Evolutionary conservation across 2,113 vertebrate species (phyloP), one percentile per base, ranked within the genome.

Genomic region (Saguinus midas): DNA sequence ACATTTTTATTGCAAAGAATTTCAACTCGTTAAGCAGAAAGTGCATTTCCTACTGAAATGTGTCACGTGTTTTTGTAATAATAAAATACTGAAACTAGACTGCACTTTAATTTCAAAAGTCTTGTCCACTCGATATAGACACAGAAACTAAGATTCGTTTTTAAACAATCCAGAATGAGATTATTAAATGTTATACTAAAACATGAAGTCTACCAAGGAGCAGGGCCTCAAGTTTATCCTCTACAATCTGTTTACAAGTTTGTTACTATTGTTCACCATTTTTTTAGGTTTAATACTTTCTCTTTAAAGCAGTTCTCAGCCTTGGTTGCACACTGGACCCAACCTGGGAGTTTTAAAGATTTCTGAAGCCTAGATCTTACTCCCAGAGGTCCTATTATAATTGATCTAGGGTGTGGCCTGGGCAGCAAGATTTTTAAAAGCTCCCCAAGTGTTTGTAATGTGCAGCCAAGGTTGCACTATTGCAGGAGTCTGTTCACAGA

Each of bases 401-500:
- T 82, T 95, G 87, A 80, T 50, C 20, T 61, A 68, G 87, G 97
- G 96, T 91, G 93, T 95, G 92, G 94, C 40, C 80, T 78, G 87
- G 87, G 72, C 6, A 61, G 1, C 92, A 70, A 83, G 90, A 79
- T 29, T 90, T 98, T 97, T 85, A 50, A 96, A 96, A 92, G 84
- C 90, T 97, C 96, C 97, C 94, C 84, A 90, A 96, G 70, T 92
- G 84, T 94, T 90, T 88, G 73, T 75, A 96, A 97, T 79, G 76
- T 73, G 58, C 94, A 96, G 90, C 76, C 76, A 90, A 87, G 90
- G 83, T 5, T 97, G 80, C 78, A 43, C 92, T 32, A 35, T 2
- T 4, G 70, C 17, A 70, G 90, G 52, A 90, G 76, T 45, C 95
- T 92, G 76, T 92, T 95, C 84, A 81, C 87, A 93, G 83, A 88